Conservation (phyloP, 2,888 invertebrate species). For the Serrognathus titanus region DNA sequence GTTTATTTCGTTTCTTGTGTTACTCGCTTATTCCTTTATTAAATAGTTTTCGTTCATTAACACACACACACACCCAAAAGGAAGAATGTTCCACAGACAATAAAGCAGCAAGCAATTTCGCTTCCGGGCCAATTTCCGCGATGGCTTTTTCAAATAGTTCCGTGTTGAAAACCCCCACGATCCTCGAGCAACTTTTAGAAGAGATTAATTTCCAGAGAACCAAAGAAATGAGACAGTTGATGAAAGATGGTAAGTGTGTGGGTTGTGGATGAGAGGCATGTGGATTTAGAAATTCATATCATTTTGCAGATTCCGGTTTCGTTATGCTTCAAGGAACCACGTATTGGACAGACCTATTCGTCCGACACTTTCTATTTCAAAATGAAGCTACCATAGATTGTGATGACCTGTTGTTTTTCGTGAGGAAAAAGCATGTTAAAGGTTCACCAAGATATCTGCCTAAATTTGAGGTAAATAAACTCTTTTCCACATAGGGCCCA, state of each 20-base stretch:
- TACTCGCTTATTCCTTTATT: neutral
- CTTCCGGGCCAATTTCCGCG: neutral
- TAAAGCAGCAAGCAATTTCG: neutral
- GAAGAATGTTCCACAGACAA: neutral
- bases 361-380: conserved; percentile 89
- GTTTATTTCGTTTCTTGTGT: too few species aligned
- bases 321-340: conserved; percentile 89
- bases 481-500: too few species aligned
- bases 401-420: conserved; percentile 93
- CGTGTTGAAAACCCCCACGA: conserved; percentile 58
- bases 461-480: conserved; percentile 73
- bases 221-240: conserved; percentile 83
- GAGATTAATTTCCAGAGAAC: conserved; percentile 91
- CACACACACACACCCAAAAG: neutral
- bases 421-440: conserved; percentile 87
- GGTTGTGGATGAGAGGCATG: neutral
- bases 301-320: conserved; percentile 77
- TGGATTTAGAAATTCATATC: neutral
- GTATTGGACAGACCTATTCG: conserved; percentile 95
- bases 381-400: conserved; percentile 85
- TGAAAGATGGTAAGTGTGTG: conserved; percentile 71
- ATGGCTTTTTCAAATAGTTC: conserved; percentile 47
- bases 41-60: neutral
- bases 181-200: conserved; percentile 81
- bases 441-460: conserved; percentile 83